Base-by-base conservation (phyloP, 2,888 invertebrate genomes). In the Syrista parreyssii region DNA sequence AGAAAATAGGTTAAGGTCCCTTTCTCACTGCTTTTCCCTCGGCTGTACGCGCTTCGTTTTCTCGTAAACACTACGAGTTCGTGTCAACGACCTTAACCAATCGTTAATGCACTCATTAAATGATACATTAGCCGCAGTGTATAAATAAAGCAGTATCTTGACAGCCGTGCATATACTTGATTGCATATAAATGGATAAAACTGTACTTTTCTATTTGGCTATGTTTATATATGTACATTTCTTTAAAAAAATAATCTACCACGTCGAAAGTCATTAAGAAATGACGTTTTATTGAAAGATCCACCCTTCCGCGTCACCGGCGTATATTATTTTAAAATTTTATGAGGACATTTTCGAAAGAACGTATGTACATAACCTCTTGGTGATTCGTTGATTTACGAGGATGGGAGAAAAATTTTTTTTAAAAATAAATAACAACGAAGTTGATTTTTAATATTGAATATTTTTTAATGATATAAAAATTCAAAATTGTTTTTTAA, bases 1-100 rank as follows among this genome's bases (percentile, higher is more conserved):
- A 55, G 71, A 23, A 71, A 71, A 71, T 71, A 71, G 71, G 71
- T 71, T 71, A 71, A 71, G 71, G 71, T 71, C 71, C 71, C 71
- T 71, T 71, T 71, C 71, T 71, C 71, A 33, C 23, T 55, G 55
- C 55, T 55, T 55, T 55, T 55, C 23, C 55, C 55, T 55, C 55
- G 23, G 23, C 15, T 15, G 55, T 55, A 23, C 55, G 55, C 23
- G 55, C 55, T 55, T 23, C 55, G 55, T 71, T 71, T 71, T 71
- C 71, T 71, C 71, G 71, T 71, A 71, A 71, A 55, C 55, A 55
- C 55, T 55, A 55, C 23, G 55, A 55, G 55, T 23, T 55, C 23
- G 55, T 23, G 55, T 55, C 55, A 55, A 55, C 55, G 55, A 55
- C 55, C 55, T 55, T 55, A 55, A 55, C 2, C 55, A 55, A 55